phyloP scores from a whole-genome alignment of 2,888 invertebrate species.

The Sceliomorpha sp. region DNA sequence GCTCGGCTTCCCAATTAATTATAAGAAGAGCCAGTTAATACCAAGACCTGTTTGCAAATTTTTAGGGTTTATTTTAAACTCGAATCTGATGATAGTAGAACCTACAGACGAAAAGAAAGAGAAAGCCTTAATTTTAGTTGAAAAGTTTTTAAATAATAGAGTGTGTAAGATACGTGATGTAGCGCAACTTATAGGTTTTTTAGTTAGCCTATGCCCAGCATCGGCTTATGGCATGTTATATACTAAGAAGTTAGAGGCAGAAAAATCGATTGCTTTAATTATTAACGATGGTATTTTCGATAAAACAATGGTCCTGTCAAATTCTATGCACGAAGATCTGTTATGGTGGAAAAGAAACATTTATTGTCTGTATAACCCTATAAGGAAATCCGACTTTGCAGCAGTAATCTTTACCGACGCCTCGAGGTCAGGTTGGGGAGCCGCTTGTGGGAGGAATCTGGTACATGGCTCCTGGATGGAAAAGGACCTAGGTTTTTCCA shows the following conservation, averaged over 20 bases:
- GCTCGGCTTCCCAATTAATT: conserved; percentile 25
- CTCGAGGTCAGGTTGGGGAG: conserved; percentile 7
- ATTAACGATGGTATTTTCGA: conserved; percentile 8
- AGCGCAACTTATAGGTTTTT: conserved; percentile 14
- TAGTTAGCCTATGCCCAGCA: conserved; percentile 15
- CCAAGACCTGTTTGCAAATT: conserved; percentile 6
- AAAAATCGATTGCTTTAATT: conserved; percentile 10
- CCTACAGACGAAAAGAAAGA: conserved; percentile 4
- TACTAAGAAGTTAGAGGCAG: conserved; percentile 16
- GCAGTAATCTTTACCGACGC: conserved; percentile 8
- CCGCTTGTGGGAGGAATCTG: background rate
- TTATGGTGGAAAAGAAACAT: conserved; percentile 28
- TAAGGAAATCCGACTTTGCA: background rate
- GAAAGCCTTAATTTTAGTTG: conserved; percentile 6
- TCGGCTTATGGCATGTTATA: conserved; percentile 21
- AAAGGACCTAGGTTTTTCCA: background rate
- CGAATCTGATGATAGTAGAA: conserved; percentile 4
- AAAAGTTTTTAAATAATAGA: background rate
- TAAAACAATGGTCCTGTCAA: background rate
- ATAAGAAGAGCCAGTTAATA: conserved; percentile 8
- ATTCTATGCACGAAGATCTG: background rate
- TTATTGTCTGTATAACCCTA: background rate
- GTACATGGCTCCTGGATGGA: conserved; percentile 7
- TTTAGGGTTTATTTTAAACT: conserved; percentile 18
- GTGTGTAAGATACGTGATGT: conserved; percentile 7